Evolutionary conservation across 2,797 vertebrate species (phyloP), one percentile per base, ranked within the genome.

Genomic region (Sylvia borin): DNA sequence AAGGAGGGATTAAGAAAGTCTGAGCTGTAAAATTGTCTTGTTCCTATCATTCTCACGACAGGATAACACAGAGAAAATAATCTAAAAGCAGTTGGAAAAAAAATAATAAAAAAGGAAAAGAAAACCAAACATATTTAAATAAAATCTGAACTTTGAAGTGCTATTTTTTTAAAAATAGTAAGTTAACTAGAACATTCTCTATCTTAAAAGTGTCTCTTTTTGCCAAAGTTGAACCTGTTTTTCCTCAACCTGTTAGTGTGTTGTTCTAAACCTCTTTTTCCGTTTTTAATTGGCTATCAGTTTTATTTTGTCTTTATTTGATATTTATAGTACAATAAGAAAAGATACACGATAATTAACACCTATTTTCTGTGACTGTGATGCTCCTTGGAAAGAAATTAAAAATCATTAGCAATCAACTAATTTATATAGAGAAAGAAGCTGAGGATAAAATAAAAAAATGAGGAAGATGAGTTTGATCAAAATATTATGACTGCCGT

Each of bases 271-370:
- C 31, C 1, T 66, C 11, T 13, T 88, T 60, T 90, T 91, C 24
- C 13, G 21, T 77, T 93, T 92, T 74, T 48, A 85, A 85, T 79
- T 19, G 2, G 17, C 2, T 43, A 5, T 24, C 25, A 93, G 65
- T n/a, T 80, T 24, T 43, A 32, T 93, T 89, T 95, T 73, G 15
- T 67, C 27, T 82, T 86, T 85, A 50, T 66, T 54, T 78, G 32
- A 16, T 93, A 57, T 13, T 68, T 53, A 47, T 3, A 9, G 8
- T 58, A 76, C 2, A 17, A 62, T 55, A 77, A 51, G 67, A 89
- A 79, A 87, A 62, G 7, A 53, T 55, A 20, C 21, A 47, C 66
- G 29, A 77, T 31, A 85, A 83, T 45, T 71, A 70, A 65, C 88
- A 85, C 21, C 45, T 80, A 16, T 1, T 86, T 85, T 50, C 31